Percentiles rank a stretch among this genome's conserved stretches.
Evolutionary conservation across 1,140 invertebrate species (phyloP).

Genomic region (Zaprionus taronus): DNA sequence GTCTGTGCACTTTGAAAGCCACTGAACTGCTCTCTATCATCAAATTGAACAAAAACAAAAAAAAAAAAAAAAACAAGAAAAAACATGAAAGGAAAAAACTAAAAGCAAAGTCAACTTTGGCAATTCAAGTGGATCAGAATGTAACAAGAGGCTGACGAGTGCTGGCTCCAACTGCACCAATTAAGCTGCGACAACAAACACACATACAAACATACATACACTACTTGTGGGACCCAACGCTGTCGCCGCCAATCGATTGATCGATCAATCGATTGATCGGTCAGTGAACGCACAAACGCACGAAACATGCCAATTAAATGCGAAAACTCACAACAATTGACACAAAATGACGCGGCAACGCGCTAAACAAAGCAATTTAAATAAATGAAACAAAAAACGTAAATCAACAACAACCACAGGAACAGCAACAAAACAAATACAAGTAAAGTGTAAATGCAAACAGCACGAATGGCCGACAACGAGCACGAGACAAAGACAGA

Average conservation of each 20-base stretch:
- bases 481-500: not conserved
- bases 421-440: conserved; percentile 38
- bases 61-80: not conserved
- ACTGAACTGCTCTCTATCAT: not conserved
- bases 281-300: conserved; percentile 71
- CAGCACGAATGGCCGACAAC: conserved; percentile 5
- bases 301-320: conserved; percentile 68
- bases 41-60: not conserved
- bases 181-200: conserved; percentile 10
- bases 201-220: conserved; percentile 2
- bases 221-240: not conserved
- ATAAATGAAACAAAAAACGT: conserved; percentile 35
- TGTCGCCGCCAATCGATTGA: conserved; percentile 18
- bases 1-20: not conserved
- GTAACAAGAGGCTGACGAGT: conserved; percentile 52
- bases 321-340: conserved; percentile 55
- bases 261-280: conserved; percentile 42
- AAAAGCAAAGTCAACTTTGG: conserved; percentile 20
- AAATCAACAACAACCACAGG: conserved; percentile 11
- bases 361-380: conserved; percentile 65
- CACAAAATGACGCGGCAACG: conserved; percentile 32
- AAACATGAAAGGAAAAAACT: conserved; percentile 22
- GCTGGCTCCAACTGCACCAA: conserved; percentile 41
- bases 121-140: conserved; percentile 27
- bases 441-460: conserved; percentile 39